Percentiles rank a stretch among this genome's conserved stretches.
Evolutionary conservation across 2,113 vertebrate genomes (phyloP).

Genomic region (Carassius carassius): DNA sequence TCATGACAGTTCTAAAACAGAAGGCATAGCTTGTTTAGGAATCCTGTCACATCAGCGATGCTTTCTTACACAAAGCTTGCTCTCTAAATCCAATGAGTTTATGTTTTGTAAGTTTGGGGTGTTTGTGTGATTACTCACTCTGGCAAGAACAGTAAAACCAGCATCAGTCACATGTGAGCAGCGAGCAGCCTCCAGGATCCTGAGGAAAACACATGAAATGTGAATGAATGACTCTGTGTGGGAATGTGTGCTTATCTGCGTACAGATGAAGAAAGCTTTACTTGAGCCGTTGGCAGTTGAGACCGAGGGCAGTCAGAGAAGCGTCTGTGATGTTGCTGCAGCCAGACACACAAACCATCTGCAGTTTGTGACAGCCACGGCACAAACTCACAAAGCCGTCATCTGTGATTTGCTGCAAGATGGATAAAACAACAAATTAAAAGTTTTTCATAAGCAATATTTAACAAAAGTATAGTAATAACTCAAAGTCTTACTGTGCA

Average conservation of each 20-base stretch:
- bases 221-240: conserved; percentile 3
- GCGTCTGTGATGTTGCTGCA: conserved; percentile 98
- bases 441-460: neutral
- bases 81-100: neutral
- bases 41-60: neutral
- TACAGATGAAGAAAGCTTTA: conserved; percentile 58
- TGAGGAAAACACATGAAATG: conserved; percentile 62
- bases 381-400: conserved; percentile 98
- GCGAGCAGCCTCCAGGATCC: conserved; percentile 96
- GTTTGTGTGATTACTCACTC: conserved; percentile 77
- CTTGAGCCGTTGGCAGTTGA: conserved; percentile 96
- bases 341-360: conserved; percentile 95
- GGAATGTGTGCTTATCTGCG: neutral
- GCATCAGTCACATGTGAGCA: conserved; percentile 98
- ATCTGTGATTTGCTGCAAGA: conserved; percentile 94
- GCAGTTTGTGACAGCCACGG: conserved; percentile 94
- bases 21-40: neutral
- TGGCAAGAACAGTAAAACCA: conserved; percentile 95
- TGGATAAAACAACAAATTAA: neutral
- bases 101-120: neutral
- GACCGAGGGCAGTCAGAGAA: conserved; percentile 94
- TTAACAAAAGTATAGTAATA: neutral
- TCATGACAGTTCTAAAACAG: conserved; percentile 92
- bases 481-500: conserved; percentile 86
- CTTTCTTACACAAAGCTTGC: neutral